Evolutionary conservation across 1,140 invertebrate genomes (phyloP), one percentile per base, ranked within the genome.

Genomic region (Habropoda laboriosa): DNA sequence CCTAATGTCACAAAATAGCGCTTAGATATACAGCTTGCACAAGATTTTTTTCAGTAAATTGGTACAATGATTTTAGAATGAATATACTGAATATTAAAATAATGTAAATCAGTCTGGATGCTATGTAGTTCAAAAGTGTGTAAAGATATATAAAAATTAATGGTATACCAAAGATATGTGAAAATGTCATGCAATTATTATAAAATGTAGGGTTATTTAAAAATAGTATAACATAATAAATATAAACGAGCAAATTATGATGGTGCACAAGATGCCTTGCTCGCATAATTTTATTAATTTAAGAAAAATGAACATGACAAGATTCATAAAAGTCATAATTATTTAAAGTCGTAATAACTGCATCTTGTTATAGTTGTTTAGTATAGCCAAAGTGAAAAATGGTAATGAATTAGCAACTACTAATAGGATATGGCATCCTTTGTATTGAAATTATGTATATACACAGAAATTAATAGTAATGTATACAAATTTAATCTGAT

Each of bases 141-240:
- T 89, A 91, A 88, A 90, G 90, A 88, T 86, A 87, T 81, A 88
- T 74, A 71, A 80, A 89, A 88, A 89, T 91, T 91, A 86, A 92
- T 88, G 89, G 79, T 90, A 92, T 93, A 93, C 92, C 92, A 93
- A 93, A 93, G 92, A 93, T 92, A 87, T 87, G 89, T 83, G 87
- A 88, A 89, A 92, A 90, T 87, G 73, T 92, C 90, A 91, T 87
- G 81, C 60, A 80, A 79, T 89, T 73, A 88, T 86, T 90, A 84
- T 90, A 90, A 89, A 89, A 80, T 87, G 82, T 89, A 91, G 86
- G 66, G 87, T 88, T 91, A 90, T 89, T 86, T 84, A 81, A 53
- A 51, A 66, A 47, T 75, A 86, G 42, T 27, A 27, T 64, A 63
- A 60, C 53, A 61, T 73, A 80, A 60, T 63, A 53, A 61, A 73